phyloP scores from a whole-genome alignment of 1,140 invertebrate species.

The Camponotus pennsylvanicus region DNA sequence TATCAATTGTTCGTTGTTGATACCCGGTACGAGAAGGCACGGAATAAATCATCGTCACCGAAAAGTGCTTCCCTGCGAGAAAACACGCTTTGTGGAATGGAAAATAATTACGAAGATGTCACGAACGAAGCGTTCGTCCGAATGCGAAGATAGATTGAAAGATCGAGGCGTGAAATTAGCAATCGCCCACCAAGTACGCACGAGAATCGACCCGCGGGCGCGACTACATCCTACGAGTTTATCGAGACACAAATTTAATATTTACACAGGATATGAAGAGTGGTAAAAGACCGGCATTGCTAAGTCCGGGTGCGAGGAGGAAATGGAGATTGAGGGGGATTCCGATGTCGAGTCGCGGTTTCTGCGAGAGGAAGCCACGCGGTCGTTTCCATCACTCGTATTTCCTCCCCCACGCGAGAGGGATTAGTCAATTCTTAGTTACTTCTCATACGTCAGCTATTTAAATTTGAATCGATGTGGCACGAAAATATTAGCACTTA shows the following conservation, averaged over 20 bases:
- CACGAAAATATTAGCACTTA: background rate
- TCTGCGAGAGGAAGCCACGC: constrained; percentile 31
- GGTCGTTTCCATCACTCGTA: constrained; percentile 22
- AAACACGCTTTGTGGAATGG: background rate
- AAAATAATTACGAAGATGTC: constrained; percentile 39
- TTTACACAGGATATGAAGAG: constrained; percentile 58
- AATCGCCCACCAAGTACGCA: constrained; percentile 17
- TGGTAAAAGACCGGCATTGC: constrained; percentile 29
- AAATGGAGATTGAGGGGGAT: constrained; percentile 38
- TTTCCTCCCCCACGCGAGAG: constrained; percentile 6
- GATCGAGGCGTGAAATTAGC: constrained; percentile 58
- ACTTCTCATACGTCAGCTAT: background rate
- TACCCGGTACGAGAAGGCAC: constrained; percentile 62
- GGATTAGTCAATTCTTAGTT: constrained; percentile 4
- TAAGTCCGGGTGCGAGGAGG: constrained; percentile 30
- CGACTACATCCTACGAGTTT: constrained; percentile 42
- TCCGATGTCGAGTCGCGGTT: constrained; percentile 21
- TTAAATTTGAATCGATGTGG: background rate
- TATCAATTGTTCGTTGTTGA: constrained; percentile 35
- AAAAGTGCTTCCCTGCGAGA: constrained; percentile 26
- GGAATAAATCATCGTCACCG: constrained; percentile 49
- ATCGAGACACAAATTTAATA: constrained; percentile 61
- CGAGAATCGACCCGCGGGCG: constrained; percentile 25
- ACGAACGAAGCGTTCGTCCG: constrained; percentile 4
- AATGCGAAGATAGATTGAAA: constrained; percentile 49